These are phyloP conservation scores for Paedocypris micromegethes DNA, from an alignment of 2,797 vertebrate genomes.

Conservation along the genomic window DNA sequence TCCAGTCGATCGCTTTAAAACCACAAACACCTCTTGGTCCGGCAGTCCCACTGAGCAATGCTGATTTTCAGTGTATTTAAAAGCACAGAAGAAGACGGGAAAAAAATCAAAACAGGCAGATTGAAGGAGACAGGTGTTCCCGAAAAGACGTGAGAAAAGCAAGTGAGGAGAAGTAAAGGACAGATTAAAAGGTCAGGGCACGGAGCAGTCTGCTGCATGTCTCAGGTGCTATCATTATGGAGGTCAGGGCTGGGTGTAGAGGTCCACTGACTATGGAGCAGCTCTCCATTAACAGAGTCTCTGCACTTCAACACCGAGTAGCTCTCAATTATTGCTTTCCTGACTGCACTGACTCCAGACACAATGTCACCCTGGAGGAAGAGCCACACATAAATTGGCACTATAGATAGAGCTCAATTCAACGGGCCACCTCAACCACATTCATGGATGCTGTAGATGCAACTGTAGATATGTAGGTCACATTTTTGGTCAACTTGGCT, in stretches of 20 bases:
- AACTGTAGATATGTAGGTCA: no score
- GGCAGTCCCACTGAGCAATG: conserved; percentile 13
- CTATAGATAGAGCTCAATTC: neutral
- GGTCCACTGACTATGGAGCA: conserved; percentile 43
- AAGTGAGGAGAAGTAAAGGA: conserved; percentile 38
- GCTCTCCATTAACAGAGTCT: conserved; percentile 46
- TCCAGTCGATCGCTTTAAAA: conserved; percentile 35
- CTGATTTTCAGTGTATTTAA: conserved; percentile 2
- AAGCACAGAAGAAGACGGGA: conserved; percentile 15
- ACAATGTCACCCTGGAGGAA: conserved; percentile 38
- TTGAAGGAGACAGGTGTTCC: conserved; percentile 28
- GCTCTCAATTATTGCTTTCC: conserved; percentile 47
- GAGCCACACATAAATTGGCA: conserved; percentile 10
- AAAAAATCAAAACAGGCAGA: conserved; percentile 10
- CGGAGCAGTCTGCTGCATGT: conserved; percentile 41
- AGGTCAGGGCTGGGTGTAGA: conserved; percentile 39
- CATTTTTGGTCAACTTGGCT: no score
- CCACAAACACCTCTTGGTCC: conserved; percentile 14
- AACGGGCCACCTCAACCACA: no score
- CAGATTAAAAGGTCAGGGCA: conserved; percentile 49
- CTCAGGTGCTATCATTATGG: conserved; percentile 47
- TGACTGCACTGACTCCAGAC: conserved; percentile 20
- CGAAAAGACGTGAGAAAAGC: conserved; percentile 35
- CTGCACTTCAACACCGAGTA: conserved; percentile 39
- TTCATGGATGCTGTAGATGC: no score